Percentiles rank a stretch among this genome's conserved stretches.
Conservation (phyloP, 1,140 invertebrate genomes). For the Drosophila carrolli region DNA sequence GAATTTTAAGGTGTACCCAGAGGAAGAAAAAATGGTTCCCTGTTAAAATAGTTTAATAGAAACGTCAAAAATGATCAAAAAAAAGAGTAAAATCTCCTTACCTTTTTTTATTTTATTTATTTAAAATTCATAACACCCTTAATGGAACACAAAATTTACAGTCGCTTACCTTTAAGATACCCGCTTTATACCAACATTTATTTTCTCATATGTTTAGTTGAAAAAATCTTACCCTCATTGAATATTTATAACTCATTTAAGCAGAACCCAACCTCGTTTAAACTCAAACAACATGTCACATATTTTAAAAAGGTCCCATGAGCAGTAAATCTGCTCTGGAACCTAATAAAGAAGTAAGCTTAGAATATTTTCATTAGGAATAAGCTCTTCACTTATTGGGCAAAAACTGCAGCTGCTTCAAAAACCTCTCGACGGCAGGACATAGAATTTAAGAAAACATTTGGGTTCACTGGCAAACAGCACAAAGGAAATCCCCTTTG, state of each 20-base stretch:
- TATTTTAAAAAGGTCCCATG: background rate
- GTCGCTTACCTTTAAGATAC: too few relatives aligned
- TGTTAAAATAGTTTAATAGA: too few relatives aligned
- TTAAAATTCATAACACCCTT: too few relatives aligned
- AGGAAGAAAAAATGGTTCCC: too few relatives aligned
- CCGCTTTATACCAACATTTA: too few relatives aligned
- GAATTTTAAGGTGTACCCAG: too few relatives aligned
- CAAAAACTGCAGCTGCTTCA: slow-evolving; percentile 10
- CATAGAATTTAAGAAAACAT: background rate
- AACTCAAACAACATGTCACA: background rate
- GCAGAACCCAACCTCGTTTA: background rate
- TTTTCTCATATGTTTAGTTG: too few relatives aligned
- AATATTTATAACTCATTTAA: background rate
- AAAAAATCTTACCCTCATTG: background rate
- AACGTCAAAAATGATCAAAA: too few relatives aligned
- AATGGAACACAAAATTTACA: too few relatives aligned
- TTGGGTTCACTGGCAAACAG: slow-evolving; percentile 3
- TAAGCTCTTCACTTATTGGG: slow-evolving; percentile 1
- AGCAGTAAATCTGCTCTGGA: background rate
- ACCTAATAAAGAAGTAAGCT: slow-evolving; percentile 14
- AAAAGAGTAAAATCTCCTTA: too few relatives aligned
- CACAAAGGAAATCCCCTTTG: slow-evolving; percentile 47
- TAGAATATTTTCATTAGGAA: slow-evolving; percentile 8
- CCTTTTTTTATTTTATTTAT: too few relatives aligned
- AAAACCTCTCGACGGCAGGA: background rate